phyloP scores from a whole-genome alignment of 1,140 invertebrate genomes.

The Drosophila sp. region DNA sequence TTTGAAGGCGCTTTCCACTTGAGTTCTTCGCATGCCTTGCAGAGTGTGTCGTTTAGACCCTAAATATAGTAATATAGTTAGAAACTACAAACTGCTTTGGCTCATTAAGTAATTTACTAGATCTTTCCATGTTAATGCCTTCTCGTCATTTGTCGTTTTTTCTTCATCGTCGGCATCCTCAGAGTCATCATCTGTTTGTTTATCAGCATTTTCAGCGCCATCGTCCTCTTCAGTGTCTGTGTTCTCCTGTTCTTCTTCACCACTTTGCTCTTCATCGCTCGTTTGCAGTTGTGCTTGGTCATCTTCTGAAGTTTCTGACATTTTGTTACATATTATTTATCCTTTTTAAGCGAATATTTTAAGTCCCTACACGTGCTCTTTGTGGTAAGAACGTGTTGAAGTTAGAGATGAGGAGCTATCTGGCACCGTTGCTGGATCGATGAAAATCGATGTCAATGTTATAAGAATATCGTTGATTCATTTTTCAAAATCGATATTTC shows the following conservation, averaged over 20 bases:
- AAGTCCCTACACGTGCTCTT: constrained; percentile 56
- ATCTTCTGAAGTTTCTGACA: constrained; percentile 82
- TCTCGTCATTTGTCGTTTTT: constrained; percentile 26
- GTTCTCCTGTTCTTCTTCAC: constrained; percentile 44
- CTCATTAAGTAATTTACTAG: constrained; percentile 51
- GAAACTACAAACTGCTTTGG: neutral
- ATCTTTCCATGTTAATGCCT: constrained; percentile 75
- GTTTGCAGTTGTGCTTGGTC: constrained; percentile 58
- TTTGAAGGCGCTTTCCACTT: constrained; percentile 98
- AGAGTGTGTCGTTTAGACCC: constrained; percentile 96
- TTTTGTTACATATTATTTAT: constrained; percentile 60
- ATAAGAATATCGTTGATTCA: too few relatives aligned
- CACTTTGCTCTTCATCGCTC: constrained; percentile 66
- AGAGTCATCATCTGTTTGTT: constrained; percentile 12
- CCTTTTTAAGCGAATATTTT: constrained; percentile 44
- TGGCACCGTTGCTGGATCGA: too few relatives aligned
- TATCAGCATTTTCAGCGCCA: constrained; percentile 19
- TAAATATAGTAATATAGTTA: constrained; percentile 69
- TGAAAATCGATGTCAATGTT: too few relatives aligned
- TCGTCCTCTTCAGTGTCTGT: constrained; percentile 33
- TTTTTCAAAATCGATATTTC: too few relatives aligned
- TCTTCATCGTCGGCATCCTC: constrained; percentile 20
- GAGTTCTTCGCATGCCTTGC: constrained; percentile 95
- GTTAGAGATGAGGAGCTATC: too few relatives aligned
- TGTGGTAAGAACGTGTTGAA: constrained; percentile 33